Evolutionary conservation across 2,888 invertebrate species (phyloP), one percentile per base, ranked within the genome.

Genomic region (Lutraria lutraria): DNA sequence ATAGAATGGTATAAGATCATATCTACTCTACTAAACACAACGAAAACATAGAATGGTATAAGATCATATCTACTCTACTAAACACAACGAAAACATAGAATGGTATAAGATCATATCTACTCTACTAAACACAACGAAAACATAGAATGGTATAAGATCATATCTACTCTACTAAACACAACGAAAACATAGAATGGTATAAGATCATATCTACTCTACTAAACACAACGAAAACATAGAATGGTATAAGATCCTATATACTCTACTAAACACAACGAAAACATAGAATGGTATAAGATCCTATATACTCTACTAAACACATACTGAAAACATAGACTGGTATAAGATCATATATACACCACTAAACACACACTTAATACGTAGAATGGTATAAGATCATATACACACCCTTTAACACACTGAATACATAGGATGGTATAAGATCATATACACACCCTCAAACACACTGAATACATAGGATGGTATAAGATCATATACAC

Each of bases 261-360:
- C n/a, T 84, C 83, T 15, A 92, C 89, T 12, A 86, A 93, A 19
- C 85, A 92, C 16, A 82, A 81, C 63, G 91, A 92, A 56, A 63
- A 88, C n/a, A 92, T 95, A n/a, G 88, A 92, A 79, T 94, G 94
- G 94, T 94, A 85, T 19, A n/a, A 21, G 94, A 95, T 82, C 89
- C 81, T 25, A 84, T 95, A 21, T 87, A 94, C n/a, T 84, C 83
- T 15, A 92, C 89, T 12, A 86, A 93, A 19, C 85, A 92, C 16
- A 82, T 81, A n/a, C n/a, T 76, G 91, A 92, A 56, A 63, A 88
- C n/a, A 92, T 95, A n/a, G 88, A 92, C 68, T 94, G 94, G 94
- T 94, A 85, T 19, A n/a, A 21, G 94, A 95, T 82, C 89, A 82
- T 25, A 84, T 95, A 21, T 87, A 94, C n/a, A 84, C 83, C 16